These are phyloP conservation scores for Terebella lapidaria DNA, from an alignment of 2,888 invertebrate species.

Conservation along the genomic window DNA sequence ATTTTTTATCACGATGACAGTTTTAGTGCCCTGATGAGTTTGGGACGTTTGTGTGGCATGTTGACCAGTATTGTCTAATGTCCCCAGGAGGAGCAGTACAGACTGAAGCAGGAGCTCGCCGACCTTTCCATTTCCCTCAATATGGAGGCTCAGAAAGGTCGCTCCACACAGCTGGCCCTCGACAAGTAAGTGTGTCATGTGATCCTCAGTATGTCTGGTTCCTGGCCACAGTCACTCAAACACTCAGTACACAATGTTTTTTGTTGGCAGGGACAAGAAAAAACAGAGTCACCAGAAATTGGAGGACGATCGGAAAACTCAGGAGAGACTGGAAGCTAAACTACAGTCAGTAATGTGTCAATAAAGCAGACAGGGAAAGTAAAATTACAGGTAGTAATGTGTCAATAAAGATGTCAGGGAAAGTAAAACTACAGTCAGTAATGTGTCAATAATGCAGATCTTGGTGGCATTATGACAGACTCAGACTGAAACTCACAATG, in stretches of 20 bases:
- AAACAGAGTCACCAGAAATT: conserved; percentile 23
- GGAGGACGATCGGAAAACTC: conserved; percentile 32
- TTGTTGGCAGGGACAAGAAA: conserved; percentile 9
- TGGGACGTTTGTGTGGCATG: no score
- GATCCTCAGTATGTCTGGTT: no score
- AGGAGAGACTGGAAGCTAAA: conserved; percentile 37
- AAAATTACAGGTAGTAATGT: no score
- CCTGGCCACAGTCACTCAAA: no score
- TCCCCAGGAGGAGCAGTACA: conserved; percentile 43
- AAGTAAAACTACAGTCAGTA: conserved; percentile 42
- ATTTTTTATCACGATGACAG: background rate
- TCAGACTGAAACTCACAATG: no score
- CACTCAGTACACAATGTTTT: no score
- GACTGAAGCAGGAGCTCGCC: conserved; percentile 44
- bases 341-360: conserved; percentile 35
- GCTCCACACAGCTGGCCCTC: conserved; percentile 14
- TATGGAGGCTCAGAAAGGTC: conserved; percentile 49
- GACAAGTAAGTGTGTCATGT: conserved; percentile 6
- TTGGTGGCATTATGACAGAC: no score
- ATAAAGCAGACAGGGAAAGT: no score
- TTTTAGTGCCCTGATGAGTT: background rate
- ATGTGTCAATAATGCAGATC: no score
- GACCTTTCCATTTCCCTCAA: conserved; percentile 46
- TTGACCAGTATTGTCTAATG: background rate
- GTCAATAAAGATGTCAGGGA: no score